Conservation (phyloP, 1,140 invertebrate species). For the Steinernema feltiae region DNA sequence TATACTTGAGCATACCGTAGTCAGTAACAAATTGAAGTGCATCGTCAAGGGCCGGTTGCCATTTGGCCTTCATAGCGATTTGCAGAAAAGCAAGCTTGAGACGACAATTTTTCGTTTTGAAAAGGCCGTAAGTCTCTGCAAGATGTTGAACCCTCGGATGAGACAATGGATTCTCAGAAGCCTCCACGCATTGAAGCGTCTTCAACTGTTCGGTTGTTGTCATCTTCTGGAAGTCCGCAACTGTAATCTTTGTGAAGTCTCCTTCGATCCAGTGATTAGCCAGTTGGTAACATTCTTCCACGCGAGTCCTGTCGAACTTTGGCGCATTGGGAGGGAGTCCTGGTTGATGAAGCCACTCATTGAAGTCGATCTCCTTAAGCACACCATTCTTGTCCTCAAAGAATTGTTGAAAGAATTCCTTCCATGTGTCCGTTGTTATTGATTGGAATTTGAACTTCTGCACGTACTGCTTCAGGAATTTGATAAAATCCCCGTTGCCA, state of each 20-base stretch:
- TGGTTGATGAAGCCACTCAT: constrained; percentile 71
- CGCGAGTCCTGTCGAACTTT: constrained; percentile 1
- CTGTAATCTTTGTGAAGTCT: not conserved
- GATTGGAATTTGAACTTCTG: constrained; percentile 74
- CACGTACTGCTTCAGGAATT: constrained; percentile 75
- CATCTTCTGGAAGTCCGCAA: not conserved
- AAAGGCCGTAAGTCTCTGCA: constrained; percentile 67
- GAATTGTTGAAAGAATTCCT: constrained; percentile 70
- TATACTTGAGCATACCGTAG: constrained; percentile 81
- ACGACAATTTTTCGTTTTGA: not conserved
- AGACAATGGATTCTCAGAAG: constrained; percentile 5
- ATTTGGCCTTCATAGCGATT: constrained; percentile 68
- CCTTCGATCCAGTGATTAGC: not conserved
- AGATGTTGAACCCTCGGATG: constrained; percentile 60
- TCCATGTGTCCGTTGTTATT: constrained; percentile 74
- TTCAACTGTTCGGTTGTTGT: not conserved
- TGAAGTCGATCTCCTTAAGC: constrained; percentile 64
- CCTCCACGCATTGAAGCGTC: not conserved
- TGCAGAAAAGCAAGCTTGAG: not conserved
- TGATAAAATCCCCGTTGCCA: constrained; percentile 67
- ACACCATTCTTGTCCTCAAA: constrained; percentile 64
- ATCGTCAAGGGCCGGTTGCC: constrained; percentile 65
- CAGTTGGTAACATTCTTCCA: not conserved
- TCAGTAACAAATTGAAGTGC: constrained; percentile 73
- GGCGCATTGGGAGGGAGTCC: constrained; percentile 80